These are phyloP conservation scores for Dasypus novemcinctus DNA, from an alignment of 2,113 vertebrate species.

Conservation along the genomic window DNA sequence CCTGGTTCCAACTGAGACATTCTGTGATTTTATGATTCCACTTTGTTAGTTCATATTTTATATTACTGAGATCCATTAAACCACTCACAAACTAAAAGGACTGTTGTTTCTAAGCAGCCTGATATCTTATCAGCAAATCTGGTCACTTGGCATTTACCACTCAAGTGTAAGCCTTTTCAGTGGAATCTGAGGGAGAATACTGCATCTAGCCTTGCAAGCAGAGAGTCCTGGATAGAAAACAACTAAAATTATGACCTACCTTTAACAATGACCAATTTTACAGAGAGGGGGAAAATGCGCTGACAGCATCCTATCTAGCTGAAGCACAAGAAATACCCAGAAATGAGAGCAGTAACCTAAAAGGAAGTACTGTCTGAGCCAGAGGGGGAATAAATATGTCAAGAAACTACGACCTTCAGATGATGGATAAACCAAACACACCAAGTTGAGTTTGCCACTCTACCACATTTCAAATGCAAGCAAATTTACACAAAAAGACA, in stretches of 20 bases:
- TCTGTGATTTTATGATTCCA: conserved; percentile 32
- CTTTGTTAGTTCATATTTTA: conserved; percentile 19
- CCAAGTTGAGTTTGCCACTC: neutral
- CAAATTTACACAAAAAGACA: neutral
- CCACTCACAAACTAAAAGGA: conserved; percentile 5
- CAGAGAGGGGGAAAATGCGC: neutral
- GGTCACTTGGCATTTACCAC: conserved; percentile 17
- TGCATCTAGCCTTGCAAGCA: neutral
- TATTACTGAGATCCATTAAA: neutral
- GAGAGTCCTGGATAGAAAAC: conserved; percentile 6
- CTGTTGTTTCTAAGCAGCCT: neutral
- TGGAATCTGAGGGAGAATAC: neutral
- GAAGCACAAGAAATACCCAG: conserved; percentile 49
- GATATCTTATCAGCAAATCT: neutral
- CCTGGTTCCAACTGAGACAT: neutral
- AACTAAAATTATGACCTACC: neutral
- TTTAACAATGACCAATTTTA: conserved; percentile 59
- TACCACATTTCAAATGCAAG: neutral
- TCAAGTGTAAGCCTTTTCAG: conserved; percentile 12
- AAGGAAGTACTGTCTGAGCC: conserved; percentile 63
- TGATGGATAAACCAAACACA: conserved; percentile 56
- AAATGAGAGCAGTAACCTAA: conserved; percentile 43
- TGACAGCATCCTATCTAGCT: conserved; percentile 60
- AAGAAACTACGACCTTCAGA: conserved; percentile 53
- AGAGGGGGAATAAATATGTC: neutral